Evolutionary conservation across 2,113 vertebrate genomes (phyloP).

Genomic region (Syngnathus floridae): DNA sequence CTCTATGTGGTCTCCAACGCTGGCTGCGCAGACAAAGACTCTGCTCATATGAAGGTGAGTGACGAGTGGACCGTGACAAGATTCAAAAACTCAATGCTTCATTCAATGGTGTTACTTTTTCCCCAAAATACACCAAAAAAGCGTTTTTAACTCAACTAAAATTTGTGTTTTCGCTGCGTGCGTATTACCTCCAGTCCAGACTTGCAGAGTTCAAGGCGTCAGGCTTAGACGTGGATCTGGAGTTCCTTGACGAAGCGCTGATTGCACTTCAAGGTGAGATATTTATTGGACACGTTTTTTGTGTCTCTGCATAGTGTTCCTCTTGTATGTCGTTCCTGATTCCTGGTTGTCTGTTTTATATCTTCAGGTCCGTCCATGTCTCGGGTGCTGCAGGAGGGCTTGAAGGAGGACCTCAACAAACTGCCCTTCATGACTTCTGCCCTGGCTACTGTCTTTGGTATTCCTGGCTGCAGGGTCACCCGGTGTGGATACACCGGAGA

Average conservation of each 20-base stretch:
- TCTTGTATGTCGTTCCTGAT: background rate
- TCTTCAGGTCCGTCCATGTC: slow-evolving; percentile 79
- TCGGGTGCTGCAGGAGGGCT: slow-evolving; percentile 80
- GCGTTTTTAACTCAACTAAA: background rate
- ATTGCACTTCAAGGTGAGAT: slow-evolving; percentile 87
- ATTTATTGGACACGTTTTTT: background rate
- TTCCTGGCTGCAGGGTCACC: slow-evolving; percentile 82
- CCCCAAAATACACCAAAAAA: background rate
- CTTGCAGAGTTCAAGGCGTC: slow-evolving; percentile 75
- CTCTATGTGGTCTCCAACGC: slow-evolving; percentile 95
- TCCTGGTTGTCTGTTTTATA: slow-evolving; percentile 6
- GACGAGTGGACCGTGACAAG: background rate
- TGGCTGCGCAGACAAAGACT: slow-evolving; percentile 88
- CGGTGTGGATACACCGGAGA: slow-evolving; percentile 96
- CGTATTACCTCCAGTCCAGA: slow-evolving; percentile 66
- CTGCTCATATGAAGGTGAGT: slow-evolving; percentile 82
- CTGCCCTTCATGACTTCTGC: slow-evolving; percentile 89
- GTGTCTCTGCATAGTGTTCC: no score
- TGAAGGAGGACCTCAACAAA: slow-evolving; percentile 80
- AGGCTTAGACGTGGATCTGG: slow-evolving; percentile 78
- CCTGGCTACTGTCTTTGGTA: slow-evolving; percentile 76
- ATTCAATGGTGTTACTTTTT: background rate
- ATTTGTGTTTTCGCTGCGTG: background rate
- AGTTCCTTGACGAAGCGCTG: slow-evolving; percentile 81
- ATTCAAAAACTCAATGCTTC: background rate